A percentile compares a stretch with the other conserved stretches of the same genome.
Evolutionary conservation across 2,797 vertebrate genomes (phyloP).

Genomic region (Loriculus beryllinus): DNA sequence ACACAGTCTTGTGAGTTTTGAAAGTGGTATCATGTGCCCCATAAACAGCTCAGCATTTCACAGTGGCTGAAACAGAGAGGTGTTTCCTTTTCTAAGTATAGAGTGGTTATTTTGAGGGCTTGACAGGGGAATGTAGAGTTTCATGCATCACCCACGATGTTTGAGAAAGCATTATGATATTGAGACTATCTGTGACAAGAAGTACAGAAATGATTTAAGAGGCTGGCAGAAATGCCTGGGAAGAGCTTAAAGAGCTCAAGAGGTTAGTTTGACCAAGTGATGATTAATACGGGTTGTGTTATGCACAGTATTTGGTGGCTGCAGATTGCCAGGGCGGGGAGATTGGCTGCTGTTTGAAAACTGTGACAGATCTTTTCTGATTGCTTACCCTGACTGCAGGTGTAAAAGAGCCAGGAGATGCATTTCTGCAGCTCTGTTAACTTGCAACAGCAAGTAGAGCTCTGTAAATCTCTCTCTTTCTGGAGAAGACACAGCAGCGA

Average conservation of each 20-base stretch:
- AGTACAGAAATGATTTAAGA: constrained; percentile 15
- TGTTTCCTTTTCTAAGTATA: constrained; percentile 48
- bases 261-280: neutral
- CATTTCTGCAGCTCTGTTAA: neutral
- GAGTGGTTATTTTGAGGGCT: constrained; percentile 41
- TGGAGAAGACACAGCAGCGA: neutral
- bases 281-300: neutral
- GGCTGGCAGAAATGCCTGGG: neutral
- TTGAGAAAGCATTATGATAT: constrained; percentile 46
- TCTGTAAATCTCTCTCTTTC: neutral
- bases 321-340: neutral
- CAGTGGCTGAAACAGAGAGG: neutral
- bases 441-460: neutral
- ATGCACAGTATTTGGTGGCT: neutral
- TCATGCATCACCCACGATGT: constrained; percentile 19
- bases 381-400: neutral
- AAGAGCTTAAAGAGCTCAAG: neutral
- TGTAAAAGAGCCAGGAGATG: neutral
- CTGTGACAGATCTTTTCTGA: neutral
- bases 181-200: constrained; percentile 38
- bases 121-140: constrained; percentile 41
- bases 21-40: neutral
- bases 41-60: constrained; percentile 14
- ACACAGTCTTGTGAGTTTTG: neutral
- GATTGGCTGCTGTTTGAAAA: neutral